Percentiles rank a stretch among this genome's conserved stretches.
Conservation (phyloP, 2,797 vertebrate genomes). For the Clarias pachynema region DNA sequence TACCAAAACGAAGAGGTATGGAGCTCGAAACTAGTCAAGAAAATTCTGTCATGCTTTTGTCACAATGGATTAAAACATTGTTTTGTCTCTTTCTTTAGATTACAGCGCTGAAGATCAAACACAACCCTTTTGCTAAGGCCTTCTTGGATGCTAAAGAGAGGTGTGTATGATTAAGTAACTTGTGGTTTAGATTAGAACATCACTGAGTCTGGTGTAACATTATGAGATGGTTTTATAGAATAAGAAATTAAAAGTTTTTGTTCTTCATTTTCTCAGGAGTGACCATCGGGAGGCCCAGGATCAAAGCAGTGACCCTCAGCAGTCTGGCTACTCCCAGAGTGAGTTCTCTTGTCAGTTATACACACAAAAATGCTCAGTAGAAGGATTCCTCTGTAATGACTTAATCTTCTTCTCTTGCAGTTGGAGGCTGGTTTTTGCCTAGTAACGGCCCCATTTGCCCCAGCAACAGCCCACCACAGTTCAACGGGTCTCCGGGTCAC, state of each 20-base stretch:
- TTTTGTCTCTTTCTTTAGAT: slow-evolving; percentile 65
- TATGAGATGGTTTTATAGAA: not conserved
- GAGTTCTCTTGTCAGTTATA: slow-evolving; percentile 52
- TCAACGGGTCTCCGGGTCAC: slow-evolving; percentile 71
- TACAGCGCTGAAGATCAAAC: slow-evolving; percentile 83
- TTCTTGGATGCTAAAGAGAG: slow-evolving; percentile 85
- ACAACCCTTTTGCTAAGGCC: slow-evolving; percentile 85
- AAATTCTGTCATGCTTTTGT: not conserved
- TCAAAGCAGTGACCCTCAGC: slow-evolving; percentile 73
- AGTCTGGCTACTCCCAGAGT: slow-evolving; percentile 80
- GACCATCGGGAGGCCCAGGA: slow-evolving; percentile 79
- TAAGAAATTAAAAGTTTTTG: not conserved
- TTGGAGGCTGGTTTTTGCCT: slow-evolving; percentile 82
- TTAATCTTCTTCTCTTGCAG: slow-evolving; percentile 53
- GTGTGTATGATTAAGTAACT: slow-evolving; percentile 59
- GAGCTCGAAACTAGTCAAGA: too few relatives aligned
- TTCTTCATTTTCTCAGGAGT: slow-evolving; percentile 65
- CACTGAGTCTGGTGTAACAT: not conserved
- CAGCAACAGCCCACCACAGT: slow-evolving; percentile 80
- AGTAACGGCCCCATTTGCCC: slow-evolving; percentile 78
- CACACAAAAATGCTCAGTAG: not conserved
- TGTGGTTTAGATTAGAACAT: not conserved
- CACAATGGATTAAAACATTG: not conserved
- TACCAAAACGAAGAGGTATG: slow-evolving; percentile 83
- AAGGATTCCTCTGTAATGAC: not conserved